Base-by-base conservation (phyloP, 1,140 invertebrate genomes). In the Meloidogyne hapla region DNA sequence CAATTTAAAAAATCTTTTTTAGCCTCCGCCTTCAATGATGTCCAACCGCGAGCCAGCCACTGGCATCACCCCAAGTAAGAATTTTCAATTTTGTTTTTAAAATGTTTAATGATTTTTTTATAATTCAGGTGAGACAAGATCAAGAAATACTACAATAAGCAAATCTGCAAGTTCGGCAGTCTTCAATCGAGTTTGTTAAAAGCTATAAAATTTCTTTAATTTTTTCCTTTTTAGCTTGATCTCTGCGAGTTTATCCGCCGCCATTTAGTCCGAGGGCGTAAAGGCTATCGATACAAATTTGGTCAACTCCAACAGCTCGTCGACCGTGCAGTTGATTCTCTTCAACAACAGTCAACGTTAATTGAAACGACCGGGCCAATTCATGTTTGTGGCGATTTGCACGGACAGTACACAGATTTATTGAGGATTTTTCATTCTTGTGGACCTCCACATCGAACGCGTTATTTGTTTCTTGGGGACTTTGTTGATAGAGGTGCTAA, bases 371-470 rank as follows among this genome's bases (percentile, higher is more conserved):
- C 68, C 12, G 77, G 75, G 25, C 81, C 81, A 23, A 69, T 82
- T n/a, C 74, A 82, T 67, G 75, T 82, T 70, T 82, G 81, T 67
- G 81, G 81, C 23, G 81, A 82, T 67, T 82, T 79, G 15, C 81
- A 82, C 38, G 72, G 40, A 15, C 76, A 83, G 40, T 83, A 79
- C 2, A 45, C 83, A 33, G 81, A 83, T 73, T 77, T 83, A 4
- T 21, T 56, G n/a, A 56, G 48, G n/a, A 56, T 56, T n/a, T 56
- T 56, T 21, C 48, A 56, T 56, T 56, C 48, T 56, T 56, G 48
- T 56, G 48, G 48, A 21, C 48, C 48, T n/a, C 48, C 48, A 21
- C 48, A 56, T 1, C 18, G n/a, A 13, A 56, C 48, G 4, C 48
- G 48, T 56, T 56, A 56, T 56, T n/a, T 56, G n/a, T 56, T 56